Base-by-base conservation (phyloP, 2,888 invertebrate species). In the Cataglyphis rosenhaueri region DNA sequence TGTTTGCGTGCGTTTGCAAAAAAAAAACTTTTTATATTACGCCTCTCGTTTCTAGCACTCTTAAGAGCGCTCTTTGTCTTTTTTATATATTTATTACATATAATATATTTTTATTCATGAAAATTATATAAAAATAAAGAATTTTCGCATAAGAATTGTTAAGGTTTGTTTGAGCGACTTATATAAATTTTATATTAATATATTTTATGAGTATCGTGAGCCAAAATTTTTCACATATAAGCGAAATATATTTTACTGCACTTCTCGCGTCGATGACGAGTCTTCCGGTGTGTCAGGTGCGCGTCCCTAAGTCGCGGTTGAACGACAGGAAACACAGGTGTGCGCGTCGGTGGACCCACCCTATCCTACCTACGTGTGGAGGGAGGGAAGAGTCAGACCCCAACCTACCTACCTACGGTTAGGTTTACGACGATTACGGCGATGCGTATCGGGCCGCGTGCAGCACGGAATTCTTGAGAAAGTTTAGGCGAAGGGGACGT, bases 251-350 rank as follows among this genome's bases (percentile, higher is more conserved):
- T 12, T 44, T 12, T 44, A 44, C 21, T 15, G 25, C 9, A 41
- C 48, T 35, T 48, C 48, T 71, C 48, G 44, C 38, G 70, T 73
- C 71, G 41, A 78, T 75, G 85, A 44, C 81, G 82, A 78, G 88
- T 82, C 88, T 90, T 91, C 92, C 91, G 89, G 88, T 87, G 38
- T 76, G 90, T 91, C 92, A 92, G 92, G 92, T 92, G 92, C 84
- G 76, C 81, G 84, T 79, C 70, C 85, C 84, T 84, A 41, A 62
- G 29, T 6, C 44, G 82, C 84, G 85, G 48, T 62, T 66, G 78
- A 71, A 38, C 66, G 86, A 82, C 91, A 90, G 92, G 88, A 90
- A 91, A 87, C 89, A 91, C 92, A 92, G 92, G 92, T 92, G 92
- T 88, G 87, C 81, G 55, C 44, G 71, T 35, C 82, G 84, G 64